phyloP scores from a whole-genome alignment of 2,888 invertebrate genomes.

The Mimachlamys varia region DNA sequence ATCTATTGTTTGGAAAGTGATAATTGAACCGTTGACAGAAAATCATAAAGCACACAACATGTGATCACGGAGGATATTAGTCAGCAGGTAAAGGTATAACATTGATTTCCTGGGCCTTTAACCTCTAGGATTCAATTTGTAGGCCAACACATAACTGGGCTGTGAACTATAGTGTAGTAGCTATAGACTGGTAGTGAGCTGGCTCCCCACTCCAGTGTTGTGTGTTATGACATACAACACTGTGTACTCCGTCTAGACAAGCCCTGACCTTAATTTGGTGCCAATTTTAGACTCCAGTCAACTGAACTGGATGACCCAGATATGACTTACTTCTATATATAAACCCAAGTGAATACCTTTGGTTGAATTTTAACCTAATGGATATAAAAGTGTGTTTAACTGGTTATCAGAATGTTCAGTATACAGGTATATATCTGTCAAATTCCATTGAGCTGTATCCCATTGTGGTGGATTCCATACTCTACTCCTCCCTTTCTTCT shows the following conservation, averaged over 20 bases:
- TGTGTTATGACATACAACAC: slow-evolving; percentile 1
- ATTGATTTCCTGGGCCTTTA: not conserved
- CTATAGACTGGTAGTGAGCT: not conserved
- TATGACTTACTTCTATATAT: not conserved
- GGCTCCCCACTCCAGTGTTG: not conserved
- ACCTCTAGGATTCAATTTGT: not conserved
- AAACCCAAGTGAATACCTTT: not conserved
- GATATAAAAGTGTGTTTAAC: too few relatives aligned
- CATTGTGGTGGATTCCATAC: too few relatives aligned
- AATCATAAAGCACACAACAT: too few relatives aligned
- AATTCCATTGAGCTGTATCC: too few relatives aligned
- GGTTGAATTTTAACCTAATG: too few relatives aligned
- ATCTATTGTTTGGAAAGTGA: too few relatives aligned
- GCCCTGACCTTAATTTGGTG: slow-evolving; percentile 17
- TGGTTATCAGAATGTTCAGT: too few relatives aligned
- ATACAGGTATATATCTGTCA: too few relatives aligned
- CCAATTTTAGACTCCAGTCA: slow-evolving; percentile 8
- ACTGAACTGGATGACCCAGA: slow-evolving; percentile 5
- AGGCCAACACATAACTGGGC: not conserved
- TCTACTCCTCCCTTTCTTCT: too few relatives aligned
- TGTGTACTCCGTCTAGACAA: slow-evolving; percentile 28
- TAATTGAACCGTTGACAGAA: too few relatives aligned
- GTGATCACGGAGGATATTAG: not conserved
- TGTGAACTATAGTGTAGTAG: too few relatives aligned
- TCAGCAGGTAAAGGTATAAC: not conserved